Conservation (phyloP, 2,888 invertebrate species). For the Nephrotoma appendiculata region DNA sequence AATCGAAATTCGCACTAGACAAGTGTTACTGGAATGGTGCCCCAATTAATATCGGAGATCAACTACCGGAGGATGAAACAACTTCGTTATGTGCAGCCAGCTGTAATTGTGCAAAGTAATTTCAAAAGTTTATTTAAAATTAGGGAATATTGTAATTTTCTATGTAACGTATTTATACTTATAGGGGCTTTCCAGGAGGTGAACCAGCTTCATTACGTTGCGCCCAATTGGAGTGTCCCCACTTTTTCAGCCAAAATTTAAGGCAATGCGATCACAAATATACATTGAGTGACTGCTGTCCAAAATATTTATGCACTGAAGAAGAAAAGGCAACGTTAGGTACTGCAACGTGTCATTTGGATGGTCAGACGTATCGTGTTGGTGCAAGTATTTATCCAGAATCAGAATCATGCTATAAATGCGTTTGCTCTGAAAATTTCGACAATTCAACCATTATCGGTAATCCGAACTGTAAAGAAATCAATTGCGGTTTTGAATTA, state of each 20-base stretch:
- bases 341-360: slow-evolving; percentile 28
- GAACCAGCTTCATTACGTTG: background rate
- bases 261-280: background rate
- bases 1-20: background rate
- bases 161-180: background rate
- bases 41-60: background rate
- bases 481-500: slow-evolving; percentile 14
- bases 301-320: slow-evolving; percentile 11
- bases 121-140: background rate
- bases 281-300: slow-evolving; percentile 10
- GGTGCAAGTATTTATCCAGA: slow-evolving; percentile 35
- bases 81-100: background rate
- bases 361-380: slow-evolving; percentile 34
- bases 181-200: background rate
- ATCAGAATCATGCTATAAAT: slow-evolving; percentile 23
- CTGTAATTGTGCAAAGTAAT: background rate
- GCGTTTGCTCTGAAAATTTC: slow-evolving; percentile 10
- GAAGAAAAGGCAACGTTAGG: slow-evolving; percentile 18
- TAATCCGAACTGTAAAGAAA: slow-evolving; percentile 13
- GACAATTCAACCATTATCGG: slow-evolving; percentile 10
- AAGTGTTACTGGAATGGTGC: background rate
- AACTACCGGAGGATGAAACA: background rate
- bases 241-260: background rate
- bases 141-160: background rate
- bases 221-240: background rate